Evolutionary conservation across 1,140 invertebrate genomes (phyloP).

Genomic region (Drosophila kepulauana): DNA sequence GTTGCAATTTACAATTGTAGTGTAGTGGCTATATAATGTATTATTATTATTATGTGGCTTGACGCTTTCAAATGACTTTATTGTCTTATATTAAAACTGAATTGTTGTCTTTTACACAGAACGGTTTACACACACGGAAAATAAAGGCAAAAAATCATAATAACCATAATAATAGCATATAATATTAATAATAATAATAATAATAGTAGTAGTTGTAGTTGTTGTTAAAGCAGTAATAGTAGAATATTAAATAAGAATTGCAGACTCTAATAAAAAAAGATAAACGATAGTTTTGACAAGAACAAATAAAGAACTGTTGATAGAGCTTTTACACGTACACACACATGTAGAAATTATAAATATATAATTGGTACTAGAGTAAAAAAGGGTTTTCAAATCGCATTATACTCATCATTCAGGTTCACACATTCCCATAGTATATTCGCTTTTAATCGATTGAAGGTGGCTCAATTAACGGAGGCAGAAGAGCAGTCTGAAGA

Average conservation of each 20-base stretch:
- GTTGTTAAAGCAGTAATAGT: slow-evolving; percentile 23
- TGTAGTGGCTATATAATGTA: slow-evolving; percentile 30
- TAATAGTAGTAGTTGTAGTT: slow-evolving; percentile 26
- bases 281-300: slow-evolving; percentile 9
- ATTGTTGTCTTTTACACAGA: slow-evolving; percentile 73
- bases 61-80: slow-evolving; percentile 63
- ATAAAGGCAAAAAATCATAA: slow-evolving; percentile 25
- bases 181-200: slow-evolving; percentile 43
- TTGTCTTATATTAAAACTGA: slow-evolving; percentile 76
- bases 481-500: no score
- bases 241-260: slow-evolving; percentile 37
- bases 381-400: no score
- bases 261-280: slow-evolving; percentile 30
- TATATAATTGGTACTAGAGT: slow-evolving; percentile 17
- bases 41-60: slow-evolving; percentile 18
- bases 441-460: no score
- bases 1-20: slow-evolving; percentile 50
- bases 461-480: no score
- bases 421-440: no score
- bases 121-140: slow-evolving; percentile 49
- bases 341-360: slow-evolving; percentile 35
- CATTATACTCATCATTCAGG: no score
- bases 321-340: slow-evolving; percentile 25
- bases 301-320: slow-evolving; percentile 17
- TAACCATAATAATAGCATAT: slow-evolving; percentile 36